These are phyloP conservation scores for Mionectes macconnelli DNA, from an alignment of 2,113 vertebrate species.

Conservation along the genomic window DNA sequence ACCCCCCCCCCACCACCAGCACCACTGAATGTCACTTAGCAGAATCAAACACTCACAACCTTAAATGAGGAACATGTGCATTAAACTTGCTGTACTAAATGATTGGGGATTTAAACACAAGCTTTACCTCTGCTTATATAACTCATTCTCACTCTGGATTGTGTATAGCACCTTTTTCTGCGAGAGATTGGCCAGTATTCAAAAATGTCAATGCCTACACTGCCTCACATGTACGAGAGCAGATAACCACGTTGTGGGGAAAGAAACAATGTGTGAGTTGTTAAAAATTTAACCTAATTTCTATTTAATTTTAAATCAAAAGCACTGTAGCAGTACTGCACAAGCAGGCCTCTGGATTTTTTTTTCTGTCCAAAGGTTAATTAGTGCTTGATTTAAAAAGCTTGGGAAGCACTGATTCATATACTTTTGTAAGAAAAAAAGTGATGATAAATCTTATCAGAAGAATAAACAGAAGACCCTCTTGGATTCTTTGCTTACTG, in stretches of 20 bases:
- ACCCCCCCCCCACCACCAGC: no score
- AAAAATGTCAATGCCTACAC: conserved; percentile 12
- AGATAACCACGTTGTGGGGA: neutral
- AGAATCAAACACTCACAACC: neutral
- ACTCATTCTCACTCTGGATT: neutral
- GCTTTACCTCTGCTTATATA: neutral
- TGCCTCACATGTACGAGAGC: neutral
- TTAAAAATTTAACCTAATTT: neutral
- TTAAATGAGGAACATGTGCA: neutral
- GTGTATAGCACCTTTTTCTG: neutral
- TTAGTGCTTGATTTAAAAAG: neutral
- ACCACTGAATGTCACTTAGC: neutral
- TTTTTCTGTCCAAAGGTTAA: neutral
- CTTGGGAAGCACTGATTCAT: neutral
- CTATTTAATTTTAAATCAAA: neutral
- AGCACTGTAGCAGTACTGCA: neutral
- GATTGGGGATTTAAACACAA: neutral
- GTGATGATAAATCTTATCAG: neutral
- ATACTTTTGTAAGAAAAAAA: neutral
- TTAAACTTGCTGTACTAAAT: neutral
- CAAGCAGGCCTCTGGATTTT: neutral
- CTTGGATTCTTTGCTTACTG: neutral
- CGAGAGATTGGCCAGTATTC: neutral
- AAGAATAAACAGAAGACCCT: neutral
- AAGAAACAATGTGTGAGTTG: neutral